Percentiles rank a stretch among this genome's conserved stretches.
phyloP scores from a whole-genome alignment of 2,113 vertebrate genomes.

The Lynx canadensis region DNA sequence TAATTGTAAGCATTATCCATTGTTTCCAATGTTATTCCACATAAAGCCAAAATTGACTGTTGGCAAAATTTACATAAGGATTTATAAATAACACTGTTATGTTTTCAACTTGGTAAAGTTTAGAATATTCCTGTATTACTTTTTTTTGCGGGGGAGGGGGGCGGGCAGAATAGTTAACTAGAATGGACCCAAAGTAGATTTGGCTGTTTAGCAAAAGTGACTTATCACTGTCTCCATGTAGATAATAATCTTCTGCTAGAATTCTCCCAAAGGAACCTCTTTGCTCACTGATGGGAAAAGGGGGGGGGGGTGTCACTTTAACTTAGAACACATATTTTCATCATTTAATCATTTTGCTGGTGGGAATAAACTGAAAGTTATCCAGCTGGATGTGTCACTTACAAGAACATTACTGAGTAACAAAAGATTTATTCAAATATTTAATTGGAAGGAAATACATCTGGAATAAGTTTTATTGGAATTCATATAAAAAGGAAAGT shows the following conservation, averaged over 20 bases:
- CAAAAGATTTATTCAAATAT: slow-evolving; percentile 69
- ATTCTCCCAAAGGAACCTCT: slow-evolving; percentile 51
- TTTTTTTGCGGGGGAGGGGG: no score
- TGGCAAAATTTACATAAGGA: background rate
- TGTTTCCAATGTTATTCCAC: slow-evolving; percentile 1
- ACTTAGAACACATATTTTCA: slow-evolving; percentile 55
- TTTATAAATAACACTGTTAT: background rate
- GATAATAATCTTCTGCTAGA: slow-evolving; percentile 14
- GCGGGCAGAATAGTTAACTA: background rate
- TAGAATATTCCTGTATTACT: slow-evolving; percentile 24
- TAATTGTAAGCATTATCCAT: background rate
- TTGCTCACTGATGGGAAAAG: slow-evolving; percentile 42
- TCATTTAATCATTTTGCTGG: slow-evolving; percentile 55
- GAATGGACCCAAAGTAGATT: background rate
- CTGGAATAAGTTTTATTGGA: slow-evolving; percentile 71
- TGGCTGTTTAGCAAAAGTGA: slow-evolving; percentile 20
- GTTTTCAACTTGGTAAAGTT: slow-evolving; percentile 24
- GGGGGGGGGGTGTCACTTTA: background rate
- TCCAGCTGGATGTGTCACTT: slow-evolving; percentile 39
- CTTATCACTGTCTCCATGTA: background rate
- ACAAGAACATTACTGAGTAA: slow-evolving; percentile 51
- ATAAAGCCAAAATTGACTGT: background rate
- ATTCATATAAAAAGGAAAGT: slow-evolving; percentile 64
- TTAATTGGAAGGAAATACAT: slow-evolving; percentile 73
- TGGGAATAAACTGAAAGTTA: slow-evolving; percentile 55